Conservation (phyloP, 2,113 vertebrate genomes). For the Tenebrosternarchus preto region DNA sequence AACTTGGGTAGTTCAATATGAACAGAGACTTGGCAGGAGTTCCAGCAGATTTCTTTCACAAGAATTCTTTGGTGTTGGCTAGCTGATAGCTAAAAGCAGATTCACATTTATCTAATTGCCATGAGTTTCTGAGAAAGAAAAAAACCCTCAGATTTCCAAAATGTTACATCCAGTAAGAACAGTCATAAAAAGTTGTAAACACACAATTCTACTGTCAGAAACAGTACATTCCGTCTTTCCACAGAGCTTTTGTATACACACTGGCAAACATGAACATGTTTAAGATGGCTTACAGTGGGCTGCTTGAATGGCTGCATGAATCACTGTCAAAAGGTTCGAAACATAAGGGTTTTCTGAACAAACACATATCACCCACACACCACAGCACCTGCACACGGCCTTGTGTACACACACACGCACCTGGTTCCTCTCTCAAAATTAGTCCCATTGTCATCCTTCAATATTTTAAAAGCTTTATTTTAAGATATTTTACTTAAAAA, state of each 20-base stretch:
- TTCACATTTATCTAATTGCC: background rate
- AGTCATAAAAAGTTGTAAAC: slow-evolving; percentile 9
- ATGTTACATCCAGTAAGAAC: background rate
- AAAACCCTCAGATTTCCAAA: slow-evolving; percentile 17
- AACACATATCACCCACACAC: background rate
- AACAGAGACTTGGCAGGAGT: slow-evolving; percentile 18
- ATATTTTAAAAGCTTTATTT: background rate
- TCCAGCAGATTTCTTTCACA: background rate
- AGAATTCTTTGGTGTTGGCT: slow-evolving; percentile 8
- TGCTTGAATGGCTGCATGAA: background rate
- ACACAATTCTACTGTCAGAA: background rate
- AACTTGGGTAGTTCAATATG: slow-evolving; percentile 28
- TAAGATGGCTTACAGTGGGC: background rate
- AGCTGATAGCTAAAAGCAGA: background rate
- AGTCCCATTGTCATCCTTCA: background rate
- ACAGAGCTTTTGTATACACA: background rate
- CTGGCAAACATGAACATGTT: background rate
- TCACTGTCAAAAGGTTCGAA: background rate
- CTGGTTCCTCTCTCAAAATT: background rate
- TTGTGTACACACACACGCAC: background rate
- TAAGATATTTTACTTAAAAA: background rate
- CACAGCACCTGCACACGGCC: no score
- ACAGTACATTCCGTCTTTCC: background rate
- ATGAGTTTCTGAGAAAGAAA: background rate
- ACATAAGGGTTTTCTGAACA: background rate